Conservation (phyloP, 2,797 vertebrate genomes). For the Oryzias sinensis region DNA sequence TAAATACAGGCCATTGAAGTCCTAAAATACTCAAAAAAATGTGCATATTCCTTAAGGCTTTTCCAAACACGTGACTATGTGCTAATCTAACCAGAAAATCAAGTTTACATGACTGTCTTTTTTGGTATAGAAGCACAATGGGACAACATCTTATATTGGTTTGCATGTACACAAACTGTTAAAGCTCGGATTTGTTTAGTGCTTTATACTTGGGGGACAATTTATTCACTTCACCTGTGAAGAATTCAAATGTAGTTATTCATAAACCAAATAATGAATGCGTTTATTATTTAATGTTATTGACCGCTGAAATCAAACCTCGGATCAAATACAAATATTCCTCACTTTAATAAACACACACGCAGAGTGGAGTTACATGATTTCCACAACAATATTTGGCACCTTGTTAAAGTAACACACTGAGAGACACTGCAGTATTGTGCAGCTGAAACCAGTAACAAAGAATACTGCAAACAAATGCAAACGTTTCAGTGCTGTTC, state of each 20-base stretch:
- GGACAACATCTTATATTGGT: too few species aligned
- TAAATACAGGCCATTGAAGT: too few species aligned
- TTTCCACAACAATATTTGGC: slow-evolving; percentile 35
- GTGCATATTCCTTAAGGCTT: too few species aligned
- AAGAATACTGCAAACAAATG: slow-evolving; percentile 6
- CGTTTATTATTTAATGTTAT: too few species aligned
- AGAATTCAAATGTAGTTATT: not conserved
- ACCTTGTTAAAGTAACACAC: slow-evolving; percentile 24
- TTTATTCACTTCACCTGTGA: not conserved
- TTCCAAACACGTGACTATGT: too few species aligned
- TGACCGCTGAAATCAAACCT: not conserved
- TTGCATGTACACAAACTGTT: too few species aligned
- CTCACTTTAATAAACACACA: slow-evolving; percentile 4
- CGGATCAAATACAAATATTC: slow-evolving; percentile 9
- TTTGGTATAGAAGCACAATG: too few species aligned
- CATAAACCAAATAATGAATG: too few species aligned
- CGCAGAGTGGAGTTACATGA: not conserved
- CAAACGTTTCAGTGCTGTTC: slow-evolving; percentile 6
- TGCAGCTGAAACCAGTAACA: slow-evolving; percentile 16
- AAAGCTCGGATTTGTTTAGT: not conserved
- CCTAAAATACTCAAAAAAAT: too few species aligned
- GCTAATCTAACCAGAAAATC: too few species aligned
- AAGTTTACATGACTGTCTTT: too few species aligned
- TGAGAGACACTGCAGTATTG: slow-evolving; percentile 16
- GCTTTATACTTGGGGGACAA: too few species aligned